Conservation (phyloP, 2,888 invertebrate genomes). For the Timandra comae region DNA sequence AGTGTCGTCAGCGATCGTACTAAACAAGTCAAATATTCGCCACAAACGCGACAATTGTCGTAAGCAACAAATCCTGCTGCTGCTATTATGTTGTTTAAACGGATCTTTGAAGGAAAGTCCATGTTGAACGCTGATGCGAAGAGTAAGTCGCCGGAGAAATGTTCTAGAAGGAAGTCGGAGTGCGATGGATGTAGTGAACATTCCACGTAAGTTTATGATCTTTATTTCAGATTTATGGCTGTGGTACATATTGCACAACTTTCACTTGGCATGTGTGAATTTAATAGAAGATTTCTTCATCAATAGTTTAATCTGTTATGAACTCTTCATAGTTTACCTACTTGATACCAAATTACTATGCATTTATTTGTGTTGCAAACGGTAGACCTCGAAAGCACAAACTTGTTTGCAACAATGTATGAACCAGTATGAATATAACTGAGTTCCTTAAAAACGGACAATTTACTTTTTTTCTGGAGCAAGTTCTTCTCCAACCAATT, state of each 20-base stretch:
- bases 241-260: too few species aligned
- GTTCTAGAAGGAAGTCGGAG: conserved; percentile 69
- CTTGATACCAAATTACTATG: too few species aligned
- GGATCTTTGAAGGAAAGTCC: conserved; percentile 76
- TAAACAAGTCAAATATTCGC: conserved; percentile 66
- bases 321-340: too few species aligned
- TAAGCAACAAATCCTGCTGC: conserved; percentile 67
- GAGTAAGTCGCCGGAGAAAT: conserved; percentile 55
- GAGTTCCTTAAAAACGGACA: too few species aligned
- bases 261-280: too few species aligned
- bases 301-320: neutral
- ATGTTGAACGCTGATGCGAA: conserved; percentile 63
- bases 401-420: too few species aligned
- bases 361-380: too few species aligned
- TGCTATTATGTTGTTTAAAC: conserved; percentile 76
- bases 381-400: too few species aligned
- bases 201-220: conserved; percentile 57
- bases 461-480: too few species aligned
- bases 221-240: neutral
- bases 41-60: conserved; percentile 65
- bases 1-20: conserved; percentile 54
- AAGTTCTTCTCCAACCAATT: too few species aligned
- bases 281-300: too few species aligned
- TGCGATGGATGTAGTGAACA: conserved; percentile 67
- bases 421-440: too few species aligned